Base-by-base conservation (phyloP, 2,113 vertebrate genomes). In the Trichechus manatus region DNA sequence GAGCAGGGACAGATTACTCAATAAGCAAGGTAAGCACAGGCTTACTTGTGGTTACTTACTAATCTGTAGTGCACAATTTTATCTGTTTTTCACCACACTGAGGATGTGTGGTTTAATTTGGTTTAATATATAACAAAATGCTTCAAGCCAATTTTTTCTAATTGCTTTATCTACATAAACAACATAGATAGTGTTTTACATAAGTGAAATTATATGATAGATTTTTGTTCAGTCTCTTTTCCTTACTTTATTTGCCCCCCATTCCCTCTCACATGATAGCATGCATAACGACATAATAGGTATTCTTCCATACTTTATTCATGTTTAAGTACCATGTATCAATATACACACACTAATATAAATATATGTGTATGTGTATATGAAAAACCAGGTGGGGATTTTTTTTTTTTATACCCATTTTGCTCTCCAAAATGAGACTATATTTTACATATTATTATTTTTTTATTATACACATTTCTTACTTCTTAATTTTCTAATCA, bases 401-500 rank as follows among this genome's bases (percentile, higher is more conserved):
- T 20, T 22, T 61, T 61, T 61, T 7, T 74, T 74, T 86, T 89
- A 85, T 20, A 23, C 13, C n/a, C 25, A 31, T 33, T 81, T 91
- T 61, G n/a, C 14, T 89, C 89, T 93, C 36, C 29, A 63, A 77
- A 66, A 66, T 29, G 14, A 74, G 27, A 6, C 3, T 15, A 59
- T 89, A 64, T n/a, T 47, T 42, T 53, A 89, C 9, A 88, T 6
- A 75, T 74, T 36, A 89, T 68, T 39, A 39, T 39, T 39, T 92
- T 66, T 95, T 92, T 68, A 74, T 84, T 84, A 68, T 17, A 72
- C 6, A 3, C 72, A 78, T 78, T 94, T 91, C 39, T 6, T 44
- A 13, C 42, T 50, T 77, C 78, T 84, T 50, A 31, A 0, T 72
- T 93, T 95, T 93, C 36, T 61, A 85, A 91, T 90, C 47, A 78